Conservation (phyloP, 2,888 invertebrate species). For the Drosophila quasianomalipes region DNA sequence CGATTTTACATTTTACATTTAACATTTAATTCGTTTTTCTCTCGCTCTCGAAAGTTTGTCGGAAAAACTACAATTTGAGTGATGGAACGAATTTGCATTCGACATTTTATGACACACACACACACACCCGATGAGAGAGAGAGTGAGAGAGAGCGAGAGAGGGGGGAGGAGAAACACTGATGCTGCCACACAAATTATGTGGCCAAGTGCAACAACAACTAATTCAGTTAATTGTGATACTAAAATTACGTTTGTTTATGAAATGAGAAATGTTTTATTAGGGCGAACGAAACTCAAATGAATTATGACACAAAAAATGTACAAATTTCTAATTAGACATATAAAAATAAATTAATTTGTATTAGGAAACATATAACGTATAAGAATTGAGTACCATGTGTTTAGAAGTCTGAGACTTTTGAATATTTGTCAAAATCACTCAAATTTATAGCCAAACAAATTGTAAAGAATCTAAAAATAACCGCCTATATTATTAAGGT, state of each 20-base stretch:
- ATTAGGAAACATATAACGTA: neutral
- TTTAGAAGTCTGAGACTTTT: neutral
- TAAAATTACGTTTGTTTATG: constrained; percentile 32
- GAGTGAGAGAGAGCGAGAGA: neutral
- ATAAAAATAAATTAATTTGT: constrained; percentile 2
- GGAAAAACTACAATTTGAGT: constrained; percentile 66
- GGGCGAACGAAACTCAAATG: constrained; percentile 2
- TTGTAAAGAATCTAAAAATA: no score
- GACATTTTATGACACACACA: constrained; percentile 35
- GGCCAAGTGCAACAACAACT: constrained; percentile 21
- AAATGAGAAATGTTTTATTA: constrained; percentile 10
- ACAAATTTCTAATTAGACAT: constrained; percentile 19
- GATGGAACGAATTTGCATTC: constrained; percentile 82
- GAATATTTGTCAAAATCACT: no score
- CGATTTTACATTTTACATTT: constrained; percentile 55
- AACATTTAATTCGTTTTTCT: constrained; percentile 51
- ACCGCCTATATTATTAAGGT: neutral
- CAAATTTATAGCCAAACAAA: no score
- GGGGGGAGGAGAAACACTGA: neutral
- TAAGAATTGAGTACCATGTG: neutral
- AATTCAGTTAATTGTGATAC: constrained; percentile 44
- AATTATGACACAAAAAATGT: constrained; percentile 20
- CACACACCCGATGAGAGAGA: neutral
- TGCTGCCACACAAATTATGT: constrained; percentile 21
- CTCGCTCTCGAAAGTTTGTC: constrained; percentile 45